A percentile compares a stretch with the other conserved stretches of the same genome.
These are phyloP conservation scores for Chaetura pelagica DNA, from an alignment of 2,113 vertebrate genomes.

Conservation along the genomic window DNA sequence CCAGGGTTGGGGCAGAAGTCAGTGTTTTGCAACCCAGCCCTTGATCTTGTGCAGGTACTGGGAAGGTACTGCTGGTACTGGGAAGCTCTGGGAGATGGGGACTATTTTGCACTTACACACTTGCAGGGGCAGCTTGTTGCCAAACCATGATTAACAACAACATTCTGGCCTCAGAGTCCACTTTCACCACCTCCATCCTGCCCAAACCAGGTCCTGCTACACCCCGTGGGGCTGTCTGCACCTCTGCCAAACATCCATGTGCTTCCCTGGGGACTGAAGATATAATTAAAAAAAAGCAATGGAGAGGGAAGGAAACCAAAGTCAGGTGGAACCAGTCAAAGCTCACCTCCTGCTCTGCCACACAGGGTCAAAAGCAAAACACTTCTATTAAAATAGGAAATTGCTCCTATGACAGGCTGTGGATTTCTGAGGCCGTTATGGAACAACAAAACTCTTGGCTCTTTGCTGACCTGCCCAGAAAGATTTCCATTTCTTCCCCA, in stretches of 20 bases:
- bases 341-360: neutral
- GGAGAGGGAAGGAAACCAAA: neutral
- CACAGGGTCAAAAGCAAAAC: neutral
- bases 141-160: neutral
- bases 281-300: neutral
- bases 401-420: neutral
- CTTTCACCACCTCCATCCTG: neutral
- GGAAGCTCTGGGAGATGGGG: neutral
- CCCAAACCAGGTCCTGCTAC: neutral
- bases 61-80: neutral
- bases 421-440: neutral
- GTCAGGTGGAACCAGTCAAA: neutral
- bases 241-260: fast-evolving
- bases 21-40: neutral
- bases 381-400: neutral
- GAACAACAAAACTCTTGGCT: neutral
- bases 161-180: neutral
- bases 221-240: neutral
- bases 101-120: neutral
- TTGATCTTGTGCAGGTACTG: neutral
- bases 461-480: neutral
- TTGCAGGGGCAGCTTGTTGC: neutral
- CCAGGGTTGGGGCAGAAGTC: neutral
- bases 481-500: neutral
- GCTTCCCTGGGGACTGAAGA: neutral